These are phyloP conservation scores for Volucella bombylans DNA, from an alignment of 2,888 invertebrate genomes.

Conservation along the genomic window DNA sequence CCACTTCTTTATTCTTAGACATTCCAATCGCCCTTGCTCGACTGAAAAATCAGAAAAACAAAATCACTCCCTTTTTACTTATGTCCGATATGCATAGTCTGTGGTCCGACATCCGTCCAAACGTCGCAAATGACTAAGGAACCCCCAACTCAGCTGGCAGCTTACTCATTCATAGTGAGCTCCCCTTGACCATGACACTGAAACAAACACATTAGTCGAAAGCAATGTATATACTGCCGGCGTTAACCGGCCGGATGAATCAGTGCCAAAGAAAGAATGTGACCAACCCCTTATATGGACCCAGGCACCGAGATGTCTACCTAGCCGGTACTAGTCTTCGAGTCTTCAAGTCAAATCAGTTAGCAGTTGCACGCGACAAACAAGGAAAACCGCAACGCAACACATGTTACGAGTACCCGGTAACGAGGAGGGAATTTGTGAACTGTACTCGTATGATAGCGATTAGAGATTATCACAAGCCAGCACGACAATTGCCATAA, in stretches of 20 bases:
- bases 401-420: conserved; percentile 4
- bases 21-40: too few relatives aligned
- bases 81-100: conserved; percentile 1
- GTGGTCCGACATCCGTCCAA: background rate
- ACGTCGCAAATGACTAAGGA: background rate
- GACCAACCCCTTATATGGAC: conserved; percentile 65
- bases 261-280: conserved; percentile 69
- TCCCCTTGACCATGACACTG: conserved; percentile 60
- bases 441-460: conserved; percentile 31
- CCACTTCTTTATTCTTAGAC: too few relatives aligned
- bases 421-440: conserved; percentile 28
- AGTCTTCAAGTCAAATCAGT: conserved; percentile 43
- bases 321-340: conserved; percentile 26
- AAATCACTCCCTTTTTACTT: conserved; percentile 9
- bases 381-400: conserved; percentile 44
- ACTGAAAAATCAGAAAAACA: background rate
- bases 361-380: conserved; percentile 42
- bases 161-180: conserved; percentile 21
- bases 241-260: conserved; percentile 35
- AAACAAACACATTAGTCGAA: conserved; percentile 59
- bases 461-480: conserved; percentile 59
- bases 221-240: conserved; percentile 52
- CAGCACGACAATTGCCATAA: conserved; percentile 38
- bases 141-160: background rate
- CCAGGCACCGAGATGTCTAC: conserved; percentile 69